Evolutionary conservation across 2,113 vertebrate species (phyloP).

Genomic region (Ranitomeya imitator): DNA sequence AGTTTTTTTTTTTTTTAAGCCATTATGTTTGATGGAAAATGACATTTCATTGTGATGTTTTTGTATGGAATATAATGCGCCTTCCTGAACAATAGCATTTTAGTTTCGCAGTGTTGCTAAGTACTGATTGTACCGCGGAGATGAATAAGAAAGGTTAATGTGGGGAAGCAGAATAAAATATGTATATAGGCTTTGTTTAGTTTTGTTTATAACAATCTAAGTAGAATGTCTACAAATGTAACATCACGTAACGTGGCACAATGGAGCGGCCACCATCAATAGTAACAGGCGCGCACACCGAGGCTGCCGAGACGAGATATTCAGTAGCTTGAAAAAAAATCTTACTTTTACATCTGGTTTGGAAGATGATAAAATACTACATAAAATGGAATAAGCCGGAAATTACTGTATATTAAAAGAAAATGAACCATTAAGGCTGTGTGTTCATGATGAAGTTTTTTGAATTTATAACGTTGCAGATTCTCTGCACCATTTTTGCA

Average conservation of each 20-base stretch:
- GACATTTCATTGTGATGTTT: constrained; percentile 11
- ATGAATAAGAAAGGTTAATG: not conserved
- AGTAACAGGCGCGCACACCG: not conserved
- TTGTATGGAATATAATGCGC: constrained; percentile 13
- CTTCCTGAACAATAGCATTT: constrained; percentile 3
- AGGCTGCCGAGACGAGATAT: too few species aligned
- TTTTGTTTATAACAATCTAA: not conserved
- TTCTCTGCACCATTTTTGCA: too few species aligned
- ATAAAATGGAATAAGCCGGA: not conserved
- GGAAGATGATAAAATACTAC: not conserved
- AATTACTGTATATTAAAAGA: not conserved
- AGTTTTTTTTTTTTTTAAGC: not conserved
- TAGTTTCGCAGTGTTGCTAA: not conserved
- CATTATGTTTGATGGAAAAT: constrained; percentile 28
- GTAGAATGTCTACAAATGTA: not conserved
- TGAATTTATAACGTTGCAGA: too few species aligned
- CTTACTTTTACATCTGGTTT: not conserved
- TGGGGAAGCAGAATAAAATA: not conserved
- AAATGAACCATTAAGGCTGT: not conserved
- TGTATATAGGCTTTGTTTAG: constrained; percentile 1
- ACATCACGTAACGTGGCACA: not conserved
- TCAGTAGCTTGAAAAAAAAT: not conserved
- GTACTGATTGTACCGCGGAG: not conserved
- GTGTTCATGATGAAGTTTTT: too few species aligned
- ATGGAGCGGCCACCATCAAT: not conserved